Base-by-base conservation (phyloP, 2,113 vertebrate genomes). In the Crotalus tigris region DNA sequence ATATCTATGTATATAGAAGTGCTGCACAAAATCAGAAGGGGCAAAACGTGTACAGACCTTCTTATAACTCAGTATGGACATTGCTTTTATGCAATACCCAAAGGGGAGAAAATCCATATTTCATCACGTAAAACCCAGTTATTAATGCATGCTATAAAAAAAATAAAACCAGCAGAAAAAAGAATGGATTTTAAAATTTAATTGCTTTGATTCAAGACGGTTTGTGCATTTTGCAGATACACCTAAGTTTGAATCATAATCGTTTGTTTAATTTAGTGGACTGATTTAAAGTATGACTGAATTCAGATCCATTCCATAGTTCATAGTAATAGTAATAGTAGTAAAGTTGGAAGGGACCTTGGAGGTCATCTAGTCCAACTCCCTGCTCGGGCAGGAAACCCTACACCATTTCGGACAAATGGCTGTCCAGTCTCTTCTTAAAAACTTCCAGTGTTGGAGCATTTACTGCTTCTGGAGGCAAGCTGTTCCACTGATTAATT, bases 101-200 rank as follows among this genome's bases (percentile, higher is more conserved):
- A 90, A n/a, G 33, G 61, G 15, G 33, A 75, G 23, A 85, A 17
- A 91, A 91, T 89, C 29, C 26, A 49, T 55, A 93, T 92, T 96
- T 92, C 0, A 7, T 89, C 51, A 75, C 44, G 90, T 81, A 94
- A 46, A 46, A 87, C 3, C 6, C 7, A 91, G 1, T 93, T 93
- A 92, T 89, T 85, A 92, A 86, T 87, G 61, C 26, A 87, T 91
- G 21, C 0, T 75, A 54, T 88, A 93, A 90, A 94, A 91, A 91
- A 93, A 86, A 57, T 33, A 55, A 93, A 93, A 46, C 53, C 24
- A 15, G 46, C 61, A 33, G 10, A 81, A 81, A 81, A 81, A 81
- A 21, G 17, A 21, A 81, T 44, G 33, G 13, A 44, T 81, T 19
- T 2, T 44, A 19, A 81, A 81, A 81, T 21, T 39, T 81, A 33